Conservation (phyloP, 2,888 invertebrate species). For the Xestoiulus laeticollis region DNA sequence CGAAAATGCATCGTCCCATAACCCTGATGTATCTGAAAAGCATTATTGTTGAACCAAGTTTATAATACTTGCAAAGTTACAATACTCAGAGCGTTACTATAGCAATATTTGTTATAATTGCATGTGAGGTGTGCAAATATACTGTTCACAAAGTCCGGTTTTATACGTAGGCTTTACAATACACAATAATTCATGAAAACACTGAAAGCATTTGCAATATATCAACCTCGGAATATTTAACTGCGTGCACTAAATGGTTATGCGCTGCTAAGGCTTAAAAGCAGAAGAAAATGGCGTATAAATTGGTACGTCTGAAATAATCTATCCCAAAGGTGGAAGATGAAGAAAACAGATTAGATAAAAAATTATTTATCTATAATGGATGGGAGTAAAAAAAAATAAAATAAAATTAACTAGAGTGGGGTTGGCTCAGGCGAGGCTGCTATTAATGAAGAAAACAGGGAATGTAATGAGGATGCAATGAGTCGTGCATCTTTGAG, state of each 20-base stretch:
- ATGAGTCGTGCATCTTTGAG: conserved; percentile 47
- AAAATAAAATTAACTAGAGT: conserved; percentile 39
- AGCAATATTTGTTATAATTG: too few relatives aligned
- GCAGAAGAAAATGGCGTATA: neutral
- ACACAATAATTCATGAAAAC: too few relatives aligned
- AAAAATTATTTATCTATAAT: conserved; percentile 12
- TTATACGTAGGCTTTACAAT: too few relatives aligned
- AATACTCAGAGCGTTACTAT: too few relatives aligned
- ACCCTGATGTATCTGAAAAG: too few relatives aligned
- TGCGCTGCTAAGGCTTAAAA: neutral
- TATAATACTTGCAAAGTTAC: too few relatives aligned
- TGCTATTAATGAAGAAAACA: conserved; percentile 41
- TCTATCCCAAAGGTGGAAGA: neutral
- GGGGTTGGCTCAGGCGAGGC: conserved; percentile 8
- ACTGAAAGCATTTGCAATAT: neutral
- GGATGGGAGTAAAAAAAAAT: neutral
- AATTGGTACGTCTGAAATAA: neutral
- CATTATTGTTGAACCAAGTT: too few relatives aligned
- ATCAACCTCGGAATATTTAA: neutral
- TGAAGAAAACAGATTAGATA: conserved; percentile 26
- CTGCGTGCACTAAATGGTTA: neutral
- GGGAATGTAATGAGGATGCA: conserved; percentile 45
- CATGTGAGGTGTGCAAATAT: too few relatives aligned
- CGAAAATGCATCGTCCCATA: too few relatives aligned
- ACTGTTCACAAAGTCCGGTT: too few relatives aligned